Percentiles rank a stretch among this genome's conserved stretches.
phyloP scores from a whole-genome alignment of 2,797 vertebrate species.

The Pangasius mekongensis region DNA sequence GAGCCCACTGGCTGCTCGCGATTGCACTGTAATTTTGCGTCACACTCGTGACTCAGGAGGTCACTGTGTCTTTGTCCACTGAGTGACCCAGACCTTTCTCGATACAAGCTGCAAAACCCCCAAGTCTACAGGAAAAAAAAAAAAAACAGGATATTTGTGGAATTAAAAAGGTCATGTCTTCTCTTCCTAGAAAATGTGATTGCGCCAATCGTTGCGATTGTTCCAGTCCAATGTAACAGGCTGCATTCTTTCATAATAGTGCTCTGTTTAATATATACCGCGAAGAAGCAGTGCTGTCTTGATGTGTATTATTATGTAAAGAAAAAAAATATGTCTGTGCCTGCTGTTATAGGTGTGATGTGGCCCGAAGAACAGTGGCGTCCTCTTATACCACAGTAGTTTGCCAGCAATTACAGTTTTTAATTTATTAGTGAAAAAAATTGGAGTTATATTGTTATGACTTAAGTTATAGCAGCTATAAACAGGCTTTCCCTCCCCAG shows the following conservation, averaged over 20 bases:
- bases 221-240: too few relatives aligned
- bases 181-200: constrained; percentile 10
- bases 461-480: not conserved
- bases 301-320: not conserved
- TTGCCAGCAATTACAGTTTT: not conserved
- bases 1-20: not conserved
- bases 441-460: not conserved
- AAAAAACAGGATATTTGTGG: not conserved
- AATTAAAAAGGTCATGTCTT: not conserved
- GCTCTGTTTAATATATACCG: not conserved
- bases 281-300: too few relatives aligned
- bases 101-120: not conserved
- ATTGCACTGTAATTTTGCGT: not conserved
- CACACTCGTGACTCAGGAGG: not conserved
- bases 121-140: not conserved
- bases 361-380: not conserved
- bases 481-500: not conserved
- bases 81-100: not conserved
- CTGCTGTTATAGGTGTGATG: not conserved
- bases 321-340: not conserved
- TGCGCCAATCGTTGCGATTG: too few relatives aligned
- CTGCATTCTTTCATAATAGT: not conserved
- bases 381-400: too few relatives aligned
- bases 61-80: not conserved
- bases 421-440: not conserved